Percentiles rank a stretch among this genome's conserved stretches.
phyloP scores from a whole-genome alignment of 1,140 invertebrate genomes.

The Eupristina koningsbergeri region DNA sequence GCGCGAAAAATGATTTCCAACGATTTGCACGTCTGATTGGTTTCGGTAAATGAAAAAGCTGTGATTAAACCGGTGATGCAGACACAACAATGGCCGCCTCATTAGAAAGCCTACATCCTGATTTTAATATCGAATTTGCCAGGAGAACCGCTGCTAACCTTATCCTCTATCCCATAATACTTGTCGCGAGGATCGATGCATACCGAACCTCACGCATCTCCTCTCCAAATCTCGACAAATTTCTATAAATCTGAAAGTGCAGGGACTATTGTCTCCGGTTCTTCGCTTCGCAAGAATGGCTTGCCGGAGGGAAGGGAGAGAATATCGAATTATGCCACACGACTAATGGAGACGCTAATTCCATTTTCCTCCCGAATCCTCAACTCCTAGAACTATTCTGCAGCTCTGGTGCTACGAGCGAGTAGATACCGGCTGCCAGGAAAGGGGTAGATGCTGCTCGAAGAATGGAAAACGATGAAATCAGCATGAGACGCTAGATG shows the following conservation, averaged over 20 bases:
- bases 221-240: neutral
- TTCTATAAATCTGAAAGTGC: neutral
- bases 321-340: constrained; percentile 66
- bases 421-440: neutral
- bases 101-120: neutral
- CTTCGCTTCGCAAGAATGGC: constrained; percentile 56
- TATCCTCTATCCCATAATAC: neutral
- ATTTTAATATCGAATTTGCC: neutral
- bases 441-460: neutral
- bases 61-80: neutral
- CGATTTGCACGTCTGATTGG: neutral
- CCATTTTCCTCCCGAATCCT: constrained; percentile 54
- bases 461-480: constrained; percentile 17
- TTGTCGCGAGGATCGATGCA: neutral
- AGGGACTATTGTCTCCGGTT: constrained; percentile 60
- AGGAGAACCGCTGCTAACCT: neutral
- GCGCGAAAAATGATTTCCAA: too few relatives aligned
- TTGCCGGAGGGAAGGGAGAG: neutral
- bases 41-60: neutral
- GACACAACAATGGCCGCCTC: neutral
- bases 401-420: neutral
- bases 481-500: neutral
- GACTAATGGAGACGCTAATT: constrained; percentile 70
- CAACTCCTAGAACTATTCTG: constrained; percentile 22
- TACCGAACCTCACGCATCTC: neutral